phyloP scores from a whole-genome alignment of 2,113 vertebrate species.

The Sinocyclocheilus anophthalmus region DNA sequence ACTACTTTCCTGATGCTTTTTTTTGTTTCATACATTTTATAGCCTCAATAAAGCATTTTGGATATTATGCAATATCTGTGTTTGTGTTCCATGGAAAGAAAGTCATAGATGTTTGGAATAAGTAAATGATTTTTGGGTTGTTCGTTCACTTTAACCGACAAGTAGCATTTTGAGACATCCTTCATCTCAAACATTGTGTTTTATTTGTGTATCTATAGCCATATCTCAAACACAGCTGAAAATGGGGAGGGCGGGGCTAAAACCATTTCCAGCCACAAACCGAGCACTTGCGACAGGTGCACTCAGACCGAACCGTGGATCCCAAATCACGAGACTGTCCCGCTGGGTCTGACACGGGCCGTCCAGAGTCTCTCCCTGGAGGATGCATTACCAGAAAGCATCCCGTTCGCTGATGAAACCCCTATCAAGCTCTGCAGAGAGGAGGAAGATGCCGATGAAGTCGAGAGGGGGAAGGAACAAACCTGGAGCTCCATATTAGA shows the following conservation, averaged over 20 bases:
- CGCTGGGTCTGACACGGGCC: constrained; percentile 42
- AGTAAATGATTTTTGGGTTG: not conserved
- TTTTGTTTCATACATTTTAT: no score
- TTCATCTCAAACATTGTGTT: not conserved
- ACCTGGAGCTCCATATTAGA: constrained; percentile 68
- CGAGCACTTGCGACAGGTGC: constrained; percentile 63
- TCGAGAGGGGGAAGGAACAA: constrained; percentile 62
- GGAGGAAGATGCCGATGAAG: constrained; percentile 65
- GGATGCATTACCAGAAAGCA: constrained; percentile 65
- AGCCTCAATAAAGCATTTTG: not conserved
- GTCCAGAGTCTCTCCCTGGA: constrained; percentile 70
- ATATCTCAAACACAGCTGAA: constrained; percentile 61
- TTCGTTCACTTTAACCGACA: not conserved
- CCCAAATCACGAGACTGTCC: constrained; percentile 43
- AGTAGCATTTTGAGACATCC: not conserved
- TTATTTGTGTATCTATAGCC: constrained; percentile 63
- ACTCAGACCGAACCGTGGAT: constrained; percentile 72
- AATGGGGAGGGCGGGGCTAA: constrained; percentile 64
- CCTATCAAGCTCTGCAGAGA: constrained; percentile 62
- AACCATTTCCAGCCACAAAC: constrained; percentile 47
- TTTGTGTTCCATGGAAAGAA: not conserved
- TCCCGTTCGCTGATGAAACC: constrained; percentile 34
- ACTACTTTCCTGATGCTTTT: no score
- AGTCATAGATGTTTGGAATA: not conserved
- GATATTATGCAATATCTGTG: not conserved